phyloP scores from a whole-genome alignment of 2,888 invertebrate genomes.

The Nomada flava region DNA sequence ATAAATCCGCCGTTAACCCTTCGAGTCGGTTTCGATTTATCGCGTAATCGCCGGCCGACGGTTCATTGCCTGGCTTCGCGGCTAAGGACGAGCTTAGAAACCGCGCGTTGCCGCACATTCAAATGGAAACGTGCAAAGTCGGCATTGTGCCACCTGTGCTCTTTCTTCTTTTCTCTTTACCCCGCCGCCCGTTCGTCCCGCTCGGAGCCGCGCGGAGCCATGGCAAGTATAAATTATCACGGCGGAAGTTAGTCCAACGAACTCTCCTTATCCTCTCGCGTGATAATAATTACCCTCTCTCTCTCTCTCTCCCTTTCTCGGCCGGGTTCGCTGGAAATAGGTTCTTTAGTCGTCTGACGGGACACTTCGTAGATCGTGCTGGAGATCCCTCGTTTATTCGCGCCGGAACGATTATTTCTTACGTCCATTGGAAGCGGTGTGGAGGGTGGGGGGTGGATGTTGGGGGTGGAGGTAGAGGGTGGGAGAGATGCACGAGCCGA shows the following conservation, averaged over 20 bases:
- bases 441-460: too few relatives aligned
- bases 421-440: slow-evolving; percentile 27
- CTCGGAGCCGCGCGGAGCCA: slow-evolving; percentile 66
- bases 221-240: slow-evolving; percentile 79
- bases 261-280: slow-evolving; percentile 79
- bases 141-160: slow-evolving; percentile 59
- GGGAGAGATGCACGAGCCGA: neutral
- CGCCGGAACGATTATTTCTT: slow-evolving; percentile 64
- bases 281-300: slow-evolving; percentile 79
- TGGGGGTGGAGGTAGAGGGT: neutral
- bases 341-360: slow-evolving; percentile 70
- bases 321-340: slow-evolving; percentile 68
- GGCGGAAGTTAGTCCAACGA: slow-evolving; percentile 78
- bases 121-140: slow-evolving; percentile 67
- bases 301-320: slow-evolving; percentile 53
- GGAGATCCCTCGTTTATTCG: slow-evolving; percentile 68
- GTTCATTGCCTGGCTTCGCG: slow-evolving; percentile 31
- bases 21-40: slow-evolving; percentile 40
- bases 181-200: neutral
- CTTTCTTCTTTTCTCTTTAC: slow-evolving; percentile 40
- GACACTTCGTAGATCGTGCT: slow-evolving; percentile 72
- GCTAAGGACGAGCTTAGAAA: slow-evolving; percentile 30
- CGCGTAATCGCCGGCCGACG: slow-evolving; percentile 26
- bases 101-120: slow-evolving; percentile 46
- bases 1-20: slow-evolving; percentile 14